Conservation (phyloP, 2,797 vertebrate species). For the Miichthys miiuy region DNA sequence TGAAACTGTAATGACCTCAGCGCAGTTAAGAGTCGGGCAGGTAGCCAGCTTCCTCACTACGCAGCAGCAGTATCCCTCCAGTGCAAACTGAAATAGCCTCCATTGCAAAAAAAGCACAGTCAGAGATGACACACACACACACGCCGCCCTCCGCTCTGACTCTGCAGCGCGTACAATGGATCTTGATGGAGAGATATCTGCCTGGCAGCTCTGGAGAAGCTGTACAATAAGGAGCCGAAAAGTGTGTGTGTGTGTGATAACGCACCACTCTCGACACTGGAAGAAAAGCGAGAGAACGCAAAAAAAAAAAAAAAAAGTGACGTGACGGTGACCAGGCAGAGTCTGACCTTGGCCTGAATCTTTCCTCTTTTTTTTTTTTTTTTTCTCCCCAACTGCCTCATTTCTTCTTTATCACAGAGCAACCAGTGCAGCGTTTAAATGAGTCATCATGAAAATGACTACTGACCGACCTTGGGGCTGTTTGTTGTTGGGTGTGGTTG, state of each 20-base stretch:
- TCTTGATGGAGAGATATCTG: conserved; percentile 66
- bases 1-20: conserved; percentile 75
- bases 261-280: conserved; percentile 16
- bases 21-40: conserved; percentile 62
- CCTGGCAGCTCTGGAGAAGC: conserved; percentile 60
- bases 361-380: background rate
- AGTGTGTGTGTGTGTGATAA: conserved; percentile 46
- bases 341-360: conserved; percentile 34
- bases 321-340: background rate
- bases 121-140: conserved; percentile 62
- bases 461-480: conserved; percentile 28
- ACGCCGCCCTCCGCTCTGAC: conserved; percentile 27
- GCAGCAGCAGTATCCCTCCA: conserved; percentile 49
- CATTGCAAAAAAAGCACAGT: conserved; percentile 51
- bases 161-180: conserved; percentile 56
- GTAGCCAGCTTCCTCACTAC: conserved; percentile 74
- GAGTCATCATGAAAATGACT: conserved; percentile 55
- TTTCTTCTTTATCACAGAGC: background rate
- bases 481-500: conserved; percentile 54
- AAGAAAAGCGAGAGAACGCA: background rate
- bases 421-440: conserved; percentile 13
- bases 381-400: background rate
- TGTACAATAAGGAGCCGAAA: conserved; percentile 43
- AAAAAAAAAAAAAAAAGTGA: conserved; percentile 22
- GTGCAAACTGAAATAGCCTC: conserved; percentile 65